Evolutionary conservation across 2,113 vertebrate genomes (phyloP).

Genomic region (Capra hircus): DNA sequence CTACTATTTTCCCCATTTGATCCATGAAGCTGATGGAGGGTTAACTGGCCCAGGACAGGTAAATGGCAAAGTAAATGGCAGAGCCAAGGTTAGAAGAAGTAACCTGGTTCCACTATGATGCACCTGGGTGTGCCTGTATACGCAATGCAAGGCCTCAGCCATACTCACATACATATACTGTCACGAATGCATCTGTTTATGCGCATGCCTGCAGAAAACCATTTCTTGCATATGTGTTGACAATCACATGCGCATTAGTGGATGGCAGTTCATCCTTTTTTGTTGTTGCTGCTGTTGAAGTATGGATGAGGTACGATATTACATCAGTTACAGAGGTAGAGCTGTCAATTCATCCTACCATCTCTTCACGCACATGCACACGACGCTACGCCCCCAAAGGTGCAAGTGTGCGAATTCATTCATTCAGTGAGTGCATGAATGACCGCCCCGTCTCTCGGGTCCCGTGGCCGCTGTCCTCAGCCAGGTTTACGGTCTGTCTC

Average conservation of each 20-base stretch:
- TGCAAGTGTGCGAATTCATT: background rate
- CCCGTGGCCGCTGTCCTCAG: background rate
- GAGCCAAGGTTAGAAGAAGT: background rate
- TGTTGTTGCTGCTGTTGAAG: background rate
- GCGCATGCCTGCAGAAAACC: background rate
- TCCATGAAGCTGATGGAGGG: background rate
- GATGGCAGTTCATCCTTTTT: background rate
- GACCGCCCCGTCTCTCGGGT: background rate
- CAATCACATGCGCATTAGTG: background rate
- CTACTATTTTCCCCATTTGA: background rate
- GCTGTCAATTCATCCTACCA: background rate
- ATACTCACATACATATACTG: fast-evolving
- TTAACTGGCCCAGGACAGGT: background rate
- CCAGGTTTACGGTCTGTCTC: background rate
- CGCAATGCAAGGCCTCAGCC: fast-evolving
- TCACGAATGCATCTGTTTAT: background rate
- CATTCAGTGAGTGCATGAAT: background rate
- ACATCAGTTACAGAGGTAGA: background rate
- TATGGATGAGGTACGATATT: background rate
- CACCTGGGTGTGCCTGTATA: background rate
- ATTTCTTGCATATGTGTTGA: background rate
- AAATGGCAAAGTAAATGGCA: background rate
- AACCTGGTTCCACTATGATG: background rate
- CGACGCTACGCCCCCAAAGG: background rate
- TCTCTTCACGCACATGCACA: background rate